phyloP scores from a whole-genome alignment of 2,113 vertebrate genomes.

The Microtus pennsylvanicus region DNA sequence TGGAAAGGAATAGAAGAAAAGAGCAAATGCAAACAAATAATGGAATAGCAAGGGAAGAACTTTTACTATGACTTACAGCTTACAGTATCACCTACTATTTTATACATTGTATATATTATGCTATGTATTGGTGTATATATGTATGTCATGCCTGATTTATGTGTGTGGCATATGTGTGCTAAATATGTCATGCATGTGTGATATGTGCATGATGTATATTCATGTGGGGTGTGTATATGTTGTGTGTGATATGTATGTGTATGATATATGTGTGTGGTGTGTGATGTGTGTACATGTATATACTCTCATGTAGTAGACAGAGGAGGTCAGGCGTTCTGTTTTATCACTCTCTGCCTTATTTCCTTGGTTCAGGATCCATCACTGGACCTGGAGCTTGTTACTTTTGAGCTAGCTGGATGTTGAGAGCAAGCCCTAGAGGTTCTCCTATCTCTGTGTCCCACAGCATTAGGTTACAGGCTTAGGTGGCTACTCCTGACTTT shows the following conservation, averaged over 20 bases:
- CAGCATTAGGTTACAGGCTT: neutral
- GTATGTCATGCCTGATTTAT: neutral
- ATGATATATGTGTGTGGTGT: neutral
- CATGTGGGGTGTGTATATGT: neutral
- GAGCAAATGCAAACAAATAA: too few relatives aligned
- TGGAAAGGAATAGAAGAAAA: too few relatives aligned
- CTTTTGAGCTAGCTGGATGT: neutral
- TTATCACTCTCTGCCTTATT: neutral
- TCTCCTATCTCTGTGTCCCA: neutral
- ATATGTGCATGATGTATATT: neutral
- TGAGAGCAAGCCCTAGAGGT: neutral
- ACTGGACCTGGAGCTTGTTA: neutral
- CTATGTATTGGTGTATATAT: neutral
- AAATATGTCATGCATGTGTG: neutral
- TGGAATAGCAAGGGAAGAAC: neutral
- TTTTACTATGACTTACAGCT: neutral
- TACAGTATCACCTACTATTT: neutral
- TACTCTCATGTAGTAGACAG: neutral
- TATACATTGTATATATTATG: neutral
- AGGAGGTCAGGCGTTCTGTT: neutral
- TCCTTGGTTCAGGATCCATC: too few relatives aligned
- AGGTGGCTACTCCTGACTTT: neutral
- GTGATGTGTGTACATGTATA: neutral
- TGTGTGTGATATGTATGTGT: neutral
- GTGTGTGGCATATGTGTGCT: neutral